Evolutionary conservation across 1,140 invertebrate genomes (phyloP), one percentile per base, ranked within the genome.

Genomic region (Macrotrachela quadricornifera): DNA sequence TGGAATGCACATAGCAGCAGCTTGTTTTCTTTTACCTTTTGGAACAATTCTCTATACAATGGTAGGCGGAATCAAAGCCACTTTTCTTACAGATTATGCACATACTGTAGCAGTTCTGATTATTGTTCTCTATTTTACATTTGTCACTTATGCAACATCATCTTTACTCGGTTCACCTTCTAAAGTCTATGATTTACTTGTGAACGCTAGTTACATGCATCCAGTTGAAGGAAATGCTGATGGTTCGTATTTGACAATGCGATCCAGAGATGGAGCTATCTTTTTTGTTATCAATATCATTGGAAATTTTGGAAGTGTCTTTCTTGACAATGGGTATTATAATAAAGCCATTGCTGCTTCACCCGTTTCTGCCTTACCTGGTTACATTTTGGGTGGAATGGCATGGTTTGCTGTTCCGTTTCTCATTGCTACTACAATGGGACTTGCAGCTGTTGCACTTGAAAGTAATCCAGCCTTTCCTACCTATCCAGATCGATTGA

Each of bases 381-480:
- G 68, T 0, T 71, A 71, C 50, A 60, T 72, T 12, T 46, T 62
- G 1, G 69, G 69, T 0, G 69, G 69, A 10, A 30, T 71, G 0
- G 60, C 62, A 39, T 72, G 70, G 70, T 71, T 72, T 56, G 64
- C 66, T 21, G 62, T 72, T 10, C 70, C 70, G 0, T 71, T 72
- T 56, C 61, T 61, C 8, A 57, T 71, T 16, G 66, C 67, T 0
- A 67, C 68, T 10, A 70, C 67, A 1, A 66, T 69, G 60, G 67
- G 68, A 8, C 55, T 71, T 16, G 65, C 21, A 4, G 21, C 21
- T 4, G 8, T 30, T 30, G 8, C 21, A 8, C 21, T 30, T 30
- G 21, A 30, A 30, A 30, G 8, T 30, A 30, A 30, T 30, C 21
- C 21, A 30, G 2, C 8, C 2, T 30, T 30, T 30, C 21, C 21